Percentiles rank a stretch among this genome's conserved stretches.
phyloP scores from a whole-genome alignment of 1,140 invertebrate genomes.

The Aphaenogaster floridana region DNA sequence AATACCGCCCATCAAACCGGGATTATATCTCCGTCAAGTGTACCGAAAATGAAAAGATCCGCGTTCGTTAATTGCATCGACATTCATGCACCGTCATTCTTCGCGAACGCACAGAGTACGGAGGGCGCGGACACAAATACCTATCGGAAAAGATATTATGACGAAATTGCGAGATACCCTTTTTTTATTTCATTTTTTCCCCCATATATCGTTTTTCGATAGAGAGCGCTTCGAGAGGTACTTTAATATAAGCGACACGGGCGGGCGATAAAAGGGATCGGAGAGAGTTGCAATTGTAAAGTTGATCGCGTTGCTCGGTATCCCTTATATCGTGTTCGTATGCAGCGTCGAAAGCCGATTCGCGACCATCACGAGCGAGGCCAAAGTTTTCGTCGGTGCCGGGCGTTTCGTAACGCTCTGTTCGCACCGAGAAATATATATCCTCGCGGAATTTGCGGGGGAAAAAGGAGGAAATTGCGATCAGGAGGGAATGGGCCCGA shows the following conservation, averaged over 20 bases:
- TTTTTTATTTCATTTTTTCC: neutral
- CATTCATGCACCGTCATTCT: slow-evolving; percentile 36
- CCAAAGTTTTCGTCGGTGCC: neutral
- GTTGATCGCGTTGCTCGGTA: slow-evolving; percentile 1
- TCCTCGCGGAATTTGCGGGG: neutral
- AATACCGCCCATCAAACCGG: slow-evolving; percentile 46
- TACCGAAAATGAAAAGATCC: slow-evolving; percentile 66
- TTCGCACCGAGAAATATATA: slow-evolving; percentile 10
- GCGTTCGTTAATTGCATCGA: slow-evolving; percentile 62
- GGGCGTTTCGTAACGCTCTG: neutral
- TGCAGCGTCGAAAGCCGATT: neutral
- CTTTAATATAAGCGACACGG: slow-evolving; percentile 35
- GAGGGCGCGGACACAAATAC: neutral
- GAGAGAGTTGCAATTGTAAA: slow-evolving; percentile 31
- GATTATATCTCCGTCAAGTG: slow-evolving; percentile 61
- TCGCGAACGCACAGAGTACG: neutral
- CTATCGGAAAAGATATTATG: slow-evolving; percentile 35
- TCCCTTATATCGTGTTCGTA: slow-evolving; percentile 8
- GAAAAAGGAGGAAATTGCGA: slow-evolving; percentile 7
- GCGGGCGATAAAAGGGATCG: slow-evolving; percentile 37
- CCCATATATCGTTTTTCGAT: slow-evolving; percentile 23
- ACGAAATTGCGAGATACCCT: slow-evolving; percentile 29
- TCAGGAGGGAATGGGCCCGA: neutral
- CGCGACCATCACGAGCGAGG: neutral
- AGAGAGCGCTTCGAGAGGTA: neutral